phyloP scores from a whole-genome alignment of 2,113 vertebrate genomes.

The Perognathus longimembris region DNA sequence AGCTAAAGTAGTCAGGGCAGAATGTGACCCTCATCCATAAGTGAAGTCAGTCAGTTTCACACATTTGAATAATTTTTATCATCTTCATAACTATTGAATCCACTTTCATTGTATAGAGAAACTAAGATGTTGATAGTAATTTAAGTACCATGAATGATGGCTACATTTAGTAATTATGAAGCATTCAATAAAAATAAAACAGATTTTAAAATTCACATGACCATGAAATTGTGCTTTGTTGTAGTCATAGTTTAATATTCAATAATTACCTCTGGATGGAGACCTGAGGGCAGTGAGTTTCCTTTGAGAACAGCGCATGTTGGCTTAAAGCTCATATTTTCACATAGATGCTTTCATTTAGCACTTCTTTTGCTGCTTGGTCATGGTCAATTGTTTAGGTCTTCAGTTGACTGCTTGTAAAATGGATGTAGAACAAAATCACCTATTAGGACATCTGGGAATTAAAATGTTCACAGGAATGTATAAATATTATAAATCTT shows the following conservation, averaged over 20 bases:
- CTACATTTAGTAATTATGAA: background rate
- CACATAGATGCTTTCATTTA: background rate
- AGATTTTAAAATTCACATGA: background rate
- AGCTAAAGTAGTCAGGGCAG: background rate
- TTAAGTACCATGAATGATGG: background rate
- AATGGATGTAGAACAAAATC: background rate
- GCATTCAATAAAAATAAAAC: background rate
- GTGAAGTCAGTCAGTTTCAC: background rate
- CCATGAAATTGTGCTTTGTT: background rate
- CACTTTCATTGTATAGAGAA: background rate
- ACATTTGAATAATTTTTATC: slow-evolving; percentile 45
- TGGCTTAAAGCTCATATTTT: background rate
- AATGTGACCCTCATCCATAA: background rate
- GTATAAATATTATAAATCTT: background rate
- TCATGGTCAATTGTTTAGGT: background rate
- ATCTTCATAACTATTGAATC: background rate
- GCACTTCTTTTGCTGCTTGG: background rate
- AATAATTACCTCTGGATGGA: background rate
- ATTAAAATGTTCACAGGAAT: background rate
- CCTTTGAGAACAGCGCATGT: background rate
- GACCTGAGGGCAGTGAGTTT: background rate
- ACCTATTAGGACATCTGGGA: background rate
- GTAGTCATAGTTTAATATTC: background rate
- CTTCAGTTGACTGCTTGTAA: background rate
- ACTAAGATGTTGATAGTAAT: background rate